Percentiles rank a stretch among this genome's conserved stretches.
phyloP scores from a whole-genome alignment of 2,797 vertebrate species.

The Holocentrus rufus region DNA sequence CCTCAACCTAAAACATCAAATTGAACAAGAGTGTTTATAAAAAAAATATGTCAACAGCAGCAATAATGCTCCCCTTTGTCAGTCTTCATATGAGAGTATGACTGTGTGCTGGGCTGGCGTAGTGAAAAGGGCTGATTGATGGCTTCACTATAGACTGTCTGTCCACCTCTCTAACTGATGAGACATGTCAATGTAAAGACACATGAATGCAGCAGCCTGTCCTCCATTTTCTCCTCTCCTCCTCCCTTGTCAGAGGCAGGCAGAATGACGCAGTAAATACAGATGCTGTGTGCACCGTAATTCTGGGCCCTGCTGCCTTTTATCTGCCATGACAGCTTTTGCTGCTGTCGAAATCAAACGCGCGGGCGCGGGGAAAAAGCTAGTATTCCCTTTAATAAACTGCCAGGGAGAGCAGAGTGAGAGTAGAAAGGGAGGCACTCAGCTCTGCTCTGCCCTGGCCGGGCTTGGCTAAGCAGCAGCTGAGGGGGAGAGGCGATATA shows the following conservation, averaged over 20 bases:
- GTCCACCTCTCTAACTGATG: constrained; percentile 74
- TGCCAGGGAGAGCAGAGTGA: constrained; percentile 76
- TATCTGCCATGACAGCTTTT: constrained; percentile 85
- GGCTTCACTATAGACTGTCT: constrained; percentile 69
- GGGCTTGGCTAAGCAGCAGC: constrained; percentile 68
- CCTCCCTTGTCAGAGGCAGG: constrained; percentile 73
- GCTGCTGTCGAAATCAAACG: constrained; percentile 83
- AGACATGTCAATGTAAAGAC: constrained; percentile 80
- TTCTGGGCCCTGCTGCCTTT: constrained; percentile 77
- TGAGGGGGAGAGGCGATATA: constrained; percentile 72
- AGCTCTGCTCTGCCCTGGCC: constrained; percentile 63
- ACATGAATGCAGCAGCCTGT: constrained; percentile 79
- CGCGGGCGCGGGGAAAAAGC: constrained; percentile 76
- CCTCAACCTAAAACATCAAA: constrained; percentile 43
- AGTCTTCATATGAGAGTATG: constrained; percentile 54
- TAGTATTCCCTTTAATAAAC: constrained; percentile 89
- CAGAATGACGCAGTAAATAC: constrained; percentile 81
- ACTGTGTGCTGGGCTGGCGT: constrained; percentile 55
- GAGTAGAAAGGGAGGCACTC: constrained; percentile 67
- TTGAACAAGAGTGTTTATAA: constrained; percentile 38
- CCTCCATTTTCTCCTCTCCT: constrained; percentile 79
- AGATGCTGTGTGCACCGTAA: constrained; percentile 73
- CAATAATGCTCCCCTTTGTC: constrained; percentile 61
- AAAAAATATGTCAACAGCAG: constrained; percentile 64
- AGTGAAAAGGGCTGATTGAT: constrained; percentile 73